phyloP scores from a whole-genome alignment of 1,140 invertebrate genomes.

The Propsilocerus akamusi region DNA sequence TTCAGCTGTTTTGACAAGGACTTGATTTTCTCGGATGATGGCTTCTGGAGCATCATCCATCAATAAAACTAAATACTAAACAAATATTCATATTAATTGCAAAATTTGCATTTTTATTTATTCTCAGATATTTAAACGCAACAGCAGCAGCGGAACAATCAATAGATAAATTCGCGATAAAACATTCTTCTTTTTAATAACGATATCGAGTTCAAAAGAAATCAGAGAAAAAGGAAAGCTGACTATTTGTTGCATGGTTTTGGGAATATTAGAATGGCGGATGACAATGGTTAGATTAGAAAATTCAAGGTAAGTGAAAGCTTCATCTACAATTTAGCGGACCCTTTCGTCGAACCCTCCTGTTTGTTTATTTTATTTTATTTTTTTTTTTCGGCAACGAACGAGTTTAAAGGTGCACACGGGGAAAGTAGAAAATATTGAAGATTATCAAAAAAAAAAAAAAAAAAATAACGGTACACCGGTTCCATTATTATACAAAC shows the following conservation, averaged over 20 bases:
- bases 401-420: neutral
- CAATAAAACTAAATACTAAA: neutral
- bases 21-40: neutral
- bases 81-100: neutral
- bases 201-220: neutral
- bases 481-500: neutral
- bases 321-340: too few species aligned
- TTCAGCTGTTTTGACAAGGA: neutral
- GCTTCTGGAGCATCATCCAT: neutral
- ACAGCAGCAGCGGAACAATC: neutral
- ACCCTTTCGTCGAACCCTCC: too few species aligned
- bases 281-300: neutral
- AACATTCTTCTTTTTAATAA: neutral
- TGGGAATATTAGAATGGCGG: neutral
- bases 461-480: neutral
- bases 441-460: neutral
- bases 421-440: neutral
- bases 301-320: neutral
- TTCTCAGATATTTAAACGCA: neutral
- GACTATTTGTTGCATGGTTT: neutral
- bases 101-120: neutral
- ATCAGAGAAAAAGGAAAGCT: neutral
- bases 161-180: neutral
- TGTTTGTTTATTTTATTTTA: neutral
- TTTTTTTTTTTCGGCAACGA: neutral